Evolutionary conservation across 2,113 vertebrate species (phyloP).

Genomic region (Zeus faber): DNA sequence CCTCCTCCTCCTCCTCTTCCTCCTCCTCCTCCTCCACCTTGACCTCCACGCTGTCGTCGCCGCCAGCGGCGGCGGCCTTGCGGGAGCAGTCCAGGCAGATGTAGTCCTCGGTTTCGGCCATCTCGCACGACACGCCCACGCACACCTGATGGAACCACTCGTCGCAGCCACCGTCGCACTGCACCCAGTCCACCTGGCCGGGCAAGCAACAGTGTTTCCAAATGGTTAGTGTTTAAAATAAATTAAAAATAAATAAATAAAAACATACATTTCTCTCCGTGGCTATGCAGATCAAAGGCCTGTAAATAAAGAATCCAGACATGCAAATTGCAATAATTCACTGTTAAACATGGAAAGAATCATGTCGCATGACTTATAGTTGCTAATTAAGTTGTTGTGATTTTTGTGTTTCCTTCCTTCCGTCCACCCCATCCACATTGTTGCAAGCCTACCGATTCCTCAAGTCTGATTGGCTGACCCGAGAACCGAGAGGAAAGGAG

Average conservation of each 20-base stretch:
- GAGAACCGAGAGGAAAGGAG: neutral
- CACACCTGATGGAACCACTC: constrained; percentile 99
- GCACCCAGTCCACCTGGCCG: constrained; percentile 97
- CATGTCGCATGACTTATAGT: no score
- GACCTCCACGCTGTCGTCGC: constrained; percentile 6
- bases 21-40: constrained; percentile 21
- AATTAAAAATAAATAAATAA: no score
- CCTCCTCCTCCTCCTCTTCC: constrained; percentile 9
- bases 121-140: constrained; percentile 94
- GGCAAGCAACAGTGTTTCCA: no score
- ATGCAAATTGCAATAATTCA: no score
- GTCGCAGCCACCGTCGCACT: constrained; percentile 97
- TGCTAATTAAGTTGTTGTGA: no score
- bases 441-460: constrained; percentile 10
- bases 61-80: constrained; percentile 55
- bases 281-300: no score
- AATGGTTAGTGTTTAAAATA: no score
- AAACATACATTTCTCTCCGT: no score
- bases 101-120: constrained; percentile 98
- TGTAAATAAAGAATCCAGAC: no score
- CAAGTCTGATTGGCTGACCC: constrained; percentile 29
- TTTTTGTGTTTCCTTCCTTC: no score
- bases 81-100: constrained; percentile 92
- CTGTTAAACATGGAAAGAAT: no score
- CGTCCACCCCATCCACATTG: no score